phyloP scores from a whole-genome alignment of 2,888 invertebrate genomes.

The Chalcosyrphus nemorum region DNA sequence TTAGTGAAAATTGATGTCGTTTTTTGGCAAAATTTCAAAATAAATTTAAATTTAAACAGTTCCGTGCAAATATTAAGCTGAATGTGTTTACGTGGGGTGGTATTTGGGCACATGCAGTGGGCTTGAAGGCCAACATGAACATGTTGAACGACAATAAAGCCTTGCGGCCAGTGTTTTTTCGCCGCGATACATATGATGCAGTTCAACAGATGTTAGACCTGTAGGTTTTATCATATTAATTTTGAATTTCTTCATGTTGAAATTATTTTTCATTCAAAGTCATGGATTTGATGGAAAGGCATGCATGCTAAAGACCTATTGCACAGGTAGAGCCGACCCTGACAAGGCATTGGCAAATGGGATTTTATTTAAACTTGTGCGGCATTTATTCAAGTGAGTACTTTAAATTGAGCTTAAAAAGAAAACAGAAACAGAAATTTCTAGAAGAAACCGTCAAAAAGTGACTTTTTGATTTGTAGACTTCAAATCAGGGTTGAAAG shows the following conservation, averaged over 20 bases:
- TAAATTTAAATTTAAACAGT: conserved; percentile 80
- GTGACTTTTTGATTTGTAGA: too few relatives aligned
- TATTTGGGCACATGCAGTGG: conserved; percentile 87
- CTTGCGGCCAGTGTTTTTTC: conserved; percentile 81
- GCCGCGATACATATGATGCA: conserved; percentile 85
- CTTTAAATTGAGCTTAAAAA: too few relatives aligned
- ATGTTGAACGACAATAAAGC: conserved; percentile 81
- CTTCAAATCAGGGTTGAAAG: too few relatives aligned
- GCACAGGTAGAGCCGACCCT: conserved; percentile 78
- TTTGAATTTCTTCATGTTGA: not conserved
- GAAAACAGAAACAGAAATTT: too few relatives aligned
- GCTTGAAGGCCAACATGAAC: conserved; percentile 87
- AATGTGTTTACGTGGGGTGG: conserved; percentile 86
- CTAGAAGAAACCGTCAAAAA: too few relatives aligned
- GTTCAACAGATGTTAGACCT: conserved; percentile 84
- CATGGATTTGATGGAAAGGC: conserved; percentile 88
- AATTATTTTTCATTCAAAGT: conserved; percentile 80
- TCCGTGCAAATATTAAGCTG: conserved; percentile 87
- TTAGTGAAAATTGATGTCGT: not conserved
- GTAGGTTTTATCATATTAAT: too few relatives aligned
- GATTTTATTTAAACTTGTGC: conserved; percentile 82
- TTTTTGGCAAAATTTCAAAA: not conserved
- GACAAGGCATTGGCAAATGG: conserved; percentile 74
- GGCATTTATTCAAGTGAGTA: conserved; percentile 78
- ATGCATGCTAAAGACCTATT: conserved; percentile 87